A percentile compares a stretch with the other conserved stretches of the same genome.
Conservation (phyloP, 2,113 vertebrate genomes). For the Platysteira castanea region DNA sequence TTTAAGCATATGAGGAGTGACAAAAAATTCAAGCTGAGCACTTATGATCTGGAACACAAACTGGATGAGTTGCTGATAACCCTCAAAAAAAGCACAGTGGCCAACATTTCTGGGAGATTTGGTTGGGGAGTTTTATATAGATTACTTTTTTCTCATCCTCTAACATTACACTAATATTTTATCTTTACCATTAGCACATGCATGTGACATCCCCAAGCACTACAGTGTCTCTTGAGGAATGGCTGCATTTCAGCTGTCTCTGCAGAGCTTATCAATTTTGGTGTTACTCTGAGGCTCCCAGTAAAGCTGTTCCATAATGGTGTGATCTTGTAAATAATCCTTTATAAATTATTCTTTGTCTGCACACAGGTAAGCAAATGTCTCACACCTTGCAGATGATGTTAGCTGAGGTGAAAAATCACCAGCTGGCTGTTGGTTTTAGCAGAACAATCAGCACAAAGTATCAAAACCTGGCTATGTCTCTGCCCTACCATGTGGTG, state of each 20-base stretch:
- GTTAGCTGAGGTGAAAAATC: neutral
- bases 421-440: neutral
- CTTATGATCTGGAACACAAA: neutral
- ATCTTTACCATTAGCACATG: neutral
- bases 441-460: neutral
- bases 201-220: neutral
- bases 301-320: neutral
- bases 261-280: neutral
- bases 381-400: neutral
- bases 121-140: neutral
- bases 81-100: neutral
- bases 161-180: neutral
- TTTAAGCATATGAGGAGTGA: neutral
- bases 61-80: neutral
- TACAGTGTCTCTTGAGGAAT: neutral
- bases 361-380: neutral
- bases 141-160: neutral
- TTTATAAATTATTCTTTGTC: neutral
- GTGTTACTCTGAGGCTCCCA: neutral
- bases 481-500: neutral
- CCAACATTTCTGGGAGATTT: neutral
- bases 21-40: neutral
- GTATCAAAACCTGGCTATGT: neutral
- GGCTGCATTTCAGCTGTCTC: neutral
- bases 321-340: neutral